Evolutionary conservation across 2,797 vertebrate genomes (phyloP), one percentile per base, ranked within the genome.

Genomic region (Darevskia mixta): DNA sequence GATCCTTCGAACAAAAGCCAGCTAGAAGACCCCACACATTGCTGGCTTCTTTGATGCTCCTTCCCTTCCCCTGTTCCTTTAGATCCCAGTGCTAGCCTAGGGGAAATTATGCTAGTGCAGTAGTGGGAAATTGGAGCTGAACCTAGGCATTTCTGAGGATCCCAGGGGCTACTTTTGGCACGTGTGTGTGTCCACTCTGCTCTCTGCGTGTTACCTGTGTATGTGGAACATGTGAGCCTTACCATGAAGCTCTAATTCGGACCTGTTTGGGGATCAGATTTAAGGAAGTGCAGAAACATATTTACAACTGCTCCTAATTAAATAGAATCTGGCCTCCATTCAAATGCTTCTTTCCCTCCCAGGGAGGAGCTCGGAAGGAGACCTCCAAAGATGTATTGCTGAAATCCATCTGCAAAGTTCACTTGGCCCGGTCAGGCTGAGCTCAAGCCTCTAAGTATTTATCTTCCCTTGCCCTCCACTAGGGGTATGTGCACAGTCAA

Each of bases 271-370:
- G 78, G 58, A 23, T 81, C 5, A 17, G 11, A 71, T 10, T 32
- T 79, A 29, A 32, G 10, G 45, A 92, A 91, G 79, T 80, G 84
- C 93, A 94, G 91, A 93, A 89, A 91, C 87, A 3, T 2, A 1
- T 73, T 90, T 18, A 83, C 35, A 87, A 88, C 82, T 79, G 81
- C 61, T 86, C 92, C 87, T 94, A 95, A 95, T 86, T 86, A 94
- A 75, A 90, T 88, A 91, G 90, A 90, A 87, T 89, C 92, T 93
- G 93, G 93, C 79, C 29, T 55, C 5, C 58, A 88, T 86, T 93
- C 92, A 88, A 17, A 87, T 32, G 75, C 35, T 87, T 1, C 41
- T 79, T 18, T 87, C 71, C 71, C 88, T 80, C 79, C 27, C 80
- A 88, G 79, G 77, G 1, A 91, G 71, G 71, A 90, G 92, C 81